Conservation (phyloP, 2,797 vertebrate genomes). For the Chloroceryle inda region DNA sequence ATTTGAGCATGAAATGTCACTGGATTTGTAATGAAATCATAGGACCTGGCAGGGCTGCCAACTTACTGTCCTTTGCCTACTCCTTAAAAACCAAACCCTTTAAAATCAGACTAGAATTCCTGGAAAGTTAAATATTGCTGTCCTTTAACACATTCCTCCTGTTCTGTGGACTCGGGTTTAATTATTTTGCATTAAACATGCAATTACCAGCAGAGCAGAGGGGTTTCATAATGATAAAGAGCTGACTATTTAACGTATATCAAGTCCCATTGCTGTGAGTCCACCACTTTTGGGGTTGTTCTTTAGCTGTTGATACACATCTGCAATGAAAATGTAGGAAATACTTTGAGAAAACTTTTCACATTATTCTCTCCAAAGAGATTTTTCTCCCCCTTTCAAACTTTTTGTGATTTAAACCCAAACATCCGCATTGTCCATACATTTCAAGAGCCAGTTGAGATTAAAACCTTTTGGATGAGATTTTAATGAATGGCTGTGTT, state of each 20-base stretch:
- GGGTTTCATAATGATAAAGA: neutral
- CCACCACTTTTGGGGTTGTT: neutral
- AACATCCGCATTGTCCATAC: neutral
- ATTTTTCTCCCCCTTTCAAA: neutral
- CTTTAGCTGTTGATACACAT: neutral
- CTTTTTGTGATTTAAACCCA: neutral
- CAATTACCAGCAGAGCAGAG: neutral
- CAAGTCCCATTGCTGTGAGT: neutral
- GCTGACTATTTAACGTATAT: neutral
- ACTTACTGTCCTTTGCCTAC: neutral
- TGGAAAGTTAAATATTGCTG: neutral
- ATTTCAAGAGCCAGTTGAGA: conserved; percentile 13
- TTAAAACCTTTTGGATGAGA: conserved; percentile 39
- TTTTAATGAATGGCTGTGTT: conserved; percentile 53
- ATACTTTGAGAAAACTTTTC: neutral
- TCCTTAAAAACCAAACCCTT: neutral
- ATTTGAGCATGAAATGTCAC: conserved; percentile 21
- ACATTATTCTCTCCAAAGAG: neutral
- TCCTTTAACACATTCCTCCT: neutral
- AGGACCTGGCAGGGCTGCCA: neutral
- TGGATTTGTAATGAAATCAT: conserved; percentile 5
- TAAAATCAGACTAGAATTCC: neutral
- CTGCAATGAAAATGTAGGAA: neutral
- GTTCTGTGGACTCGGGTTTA: neutral
- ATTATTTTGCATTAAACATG: neutral